Base-by-base conservation (phyloP, 2,113 vertebrate genomes). In the Malurus elegans region DNA sequence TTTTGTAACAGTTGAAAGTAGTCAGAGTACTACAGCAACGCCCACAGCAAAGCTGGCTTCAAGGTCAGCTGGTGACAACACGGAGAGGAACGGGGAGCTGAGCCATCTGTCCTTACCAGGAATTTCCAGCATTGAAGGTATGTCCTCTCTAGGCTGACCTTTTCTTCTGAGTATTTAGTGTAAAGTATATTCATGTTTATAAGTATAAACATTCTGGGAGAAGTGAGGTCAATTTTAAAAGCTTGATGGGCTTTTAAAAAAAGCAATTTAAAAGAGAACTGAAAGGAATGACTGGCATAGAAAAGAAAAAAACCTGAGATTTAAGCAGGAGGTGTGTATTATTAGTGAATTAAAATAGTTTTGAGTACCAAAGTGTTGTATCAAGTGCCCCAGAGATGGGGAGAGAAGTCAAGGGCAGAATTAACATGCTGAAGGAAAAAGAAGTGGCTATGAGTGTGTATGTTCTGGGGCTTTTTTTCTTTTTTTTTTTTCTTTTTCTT, bases 41-140 rank as follows among this genome's bases (percentile, higher is more conserved):
- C 97, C 98, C 42, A 97, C 97, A 86, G 86, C 97, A 88, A 96
- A 92, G 93, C 73, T 97, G 76, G 54, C 97, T 80, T 96, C 92
- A 92, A 97, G 94, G 45, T 96, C 97, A 92, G 65, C 92, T 97
- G 95, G 66, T 96, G 96, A 74, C 79, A 90, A 60, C 70, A 71
- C n/a, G 65, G 94, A 97, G 74, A 51, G 80, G 73, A 80, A 93
- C 3, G 1, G 70, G 67, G 92, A 97, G 38, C 95, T 92, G 91
- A 97, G 93, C 92, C 86, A 91, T 88, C 20, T 98, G 87, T 97
- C 93, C 44, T 76, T 98, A 76, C 97, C 97, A 92, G 98, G 97
- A 96, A 95, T 98, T 94, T 97, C 95, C 93, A 98, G 65, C 94
- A 81, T 97, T 4, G 6, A 96, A 97, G 98, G 98, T 98, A 97